These are phyloP conservation scores for Chionodraco myersi DNA, from an alignment of 2,113 vertebrate species.

Conservation along the genomic window DNA sequence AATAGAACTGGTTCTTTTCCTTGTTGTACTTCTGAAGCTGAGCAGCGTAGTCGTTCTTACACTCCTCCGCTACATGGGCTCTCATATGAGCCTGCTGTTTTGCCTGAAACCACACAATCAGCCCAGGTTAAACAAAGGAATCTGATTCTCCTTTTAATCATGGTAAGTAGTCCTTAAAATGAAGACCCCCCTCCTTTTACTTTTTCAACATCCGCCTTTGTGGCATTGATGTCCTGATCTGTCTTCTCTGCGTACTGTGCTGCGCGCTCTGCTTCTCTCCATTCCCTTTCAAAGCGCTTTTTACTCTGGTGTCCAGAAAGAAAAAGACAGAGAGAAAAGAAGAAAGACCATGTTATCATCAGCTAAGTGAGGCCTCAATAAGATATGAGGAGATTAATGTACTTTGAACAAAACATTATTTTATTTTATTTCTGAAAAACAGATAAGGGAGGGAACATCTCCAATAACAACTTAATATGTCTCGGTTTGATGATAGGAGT, in stretches of 20 bases:
- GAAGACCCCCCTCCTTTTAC: constrained; percentile 58
- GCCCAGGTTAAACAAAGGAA: constrained; percentile 10
- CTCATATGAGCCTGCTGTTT: constrained; percentile 90
- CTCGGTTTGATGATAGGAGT: constrained; percentile 14
- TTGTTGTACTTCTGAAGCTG: constrained; percentile 91
- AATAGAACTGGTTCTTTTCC: constrained; percentile 91
- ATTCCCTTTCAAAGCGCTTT: constrained; percentile 91
- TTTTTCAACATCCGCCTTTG: constrained; percentile 93
- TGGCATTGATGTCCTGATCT: constrained; percentile 91
- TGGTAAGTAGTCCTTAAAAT: neutral
- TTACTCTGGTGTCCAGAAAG: constrained; percentile 84
- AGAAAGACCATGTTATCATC: neutral
- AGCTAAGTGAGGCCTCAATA: constrained; percentile 13
- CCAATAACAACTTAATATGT: constrained; percentile 7
- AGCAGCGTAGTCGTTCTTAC: constrained; percentile 91
- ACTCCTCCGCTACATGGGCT: constrained; percentile 88
- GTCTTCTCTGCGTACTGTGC: constrained; percentile 87
- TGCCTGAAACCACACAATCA: constrained; percentile 78
- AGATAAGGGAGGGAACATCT: constrained; percentile 5
- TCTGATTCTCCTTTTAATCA: neutral
- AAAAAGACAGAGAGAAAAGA: constrained; percentile 4
- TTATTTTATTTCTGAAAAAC: constrained; percentile 10
- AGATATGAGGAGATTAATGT: constrained; percentile 31
- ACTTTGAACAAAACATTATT: constrained; percentile 24
- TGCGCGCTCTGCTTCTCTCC: constrained; percentile 89